Evolutionary conservation across 92 coral and sea anemone species (phyloP).

Genomic region (Umimayanthus chanpuru): DNA sequence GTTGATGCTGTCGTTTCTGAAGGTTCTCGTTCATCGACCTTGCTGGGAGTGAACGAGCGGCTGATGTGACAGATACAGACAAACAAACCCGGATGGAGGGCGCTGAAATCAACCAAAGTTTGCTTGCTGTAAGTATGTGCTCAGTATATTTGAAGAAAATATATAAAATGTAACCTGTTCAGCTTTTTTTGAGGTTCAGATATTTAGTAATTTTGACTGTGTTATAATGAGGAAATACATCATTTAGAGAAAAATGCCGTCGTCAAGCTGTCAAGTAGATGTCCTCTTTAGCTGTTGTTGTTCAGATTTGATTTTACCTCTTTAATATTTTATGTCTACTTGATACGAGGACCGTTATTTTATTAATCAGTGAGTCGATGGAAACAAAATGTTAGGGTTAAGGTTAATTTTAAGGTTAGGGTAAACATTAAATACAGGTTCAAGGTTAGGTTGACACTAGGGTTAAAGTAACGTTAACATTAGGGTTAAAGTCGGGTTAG

Average conservation of each 20-base stretch:
- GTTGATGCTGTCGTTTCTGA: neutral
- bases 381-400: too few species aligned
- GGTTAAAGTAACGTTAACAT: too few species aligned
- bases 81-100: constrained; percentile 90
- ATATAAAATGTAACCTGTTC: neutral
- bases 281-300: neutral
- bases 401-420: too few species aligned
- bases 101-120: constrained; percentile 90
- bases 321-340: too few species aligned
- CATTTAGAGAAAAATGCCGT: neutral
- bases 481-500: too few species aligned
- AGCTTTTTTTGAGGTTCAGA: neutral
- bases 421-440: too few species aligned
- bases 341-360: too few species aligned
- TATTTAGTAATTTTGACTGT: too few species aligned
- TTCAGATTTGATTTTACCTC: too few species aligned
- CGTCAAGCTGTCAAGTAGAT: neutral
- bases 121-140: constrained; percentile 73
- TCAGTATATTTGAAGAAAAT: too few species aligned
- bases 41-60: constrained; percentile 91
- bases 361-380: too few species aligned
- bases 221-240: neutral
- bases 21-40: constrained; percentile 87
- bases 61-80: constrained; percentile 89
- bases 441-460: too few species aligned